Evolutionary conservation across 1,140 invertebrate genomes (phyloP).

Genomic region (Lepidotrigona ventralis): DNA sequence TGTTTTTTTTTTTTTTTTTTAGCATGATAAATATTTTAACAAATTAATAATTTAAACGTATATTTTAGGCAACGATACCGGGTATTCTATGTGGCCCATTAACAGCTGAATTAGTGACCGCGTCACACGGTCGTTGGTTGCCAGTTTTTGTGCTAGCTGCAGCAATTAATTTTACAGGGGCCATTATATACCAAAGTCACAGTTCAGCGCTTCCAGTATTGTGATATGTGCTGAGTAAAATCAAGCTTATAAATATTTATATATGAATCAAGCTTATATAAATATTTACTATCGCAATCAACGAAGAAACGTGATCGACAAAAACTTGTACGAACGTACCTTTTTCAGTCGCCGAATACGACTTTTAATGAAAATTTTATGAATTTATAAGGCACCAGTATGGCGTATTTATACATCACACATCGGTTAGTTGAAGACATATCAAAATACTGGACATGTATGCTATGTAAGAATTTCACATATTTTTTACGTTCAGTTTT

Average conservation of each 20-base stretch:
- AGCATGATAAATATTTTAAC: background rate
- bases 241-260: background rate
- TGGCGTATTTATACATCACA: conserved; percentile 31
- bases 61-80: conserved; percentile 86
- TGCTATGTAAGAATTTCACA: conserved; percentile 19
- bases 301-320: background rate
- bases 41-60: background rate
- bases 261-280: background rate
- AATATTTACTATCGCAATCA: conserved; percentile 21
- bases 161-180: conserved; percentile 88
- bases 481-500: conserved; percentile 15
- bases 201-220: conserved; percentile 86
- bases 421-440: conserved; percentile 50
- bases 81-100: conserved; percentile 90
- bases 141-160: conserved; percentile 89
- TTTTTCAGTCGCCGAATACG: background rate
- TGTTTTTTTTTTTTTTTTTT: too few relatives aligned
- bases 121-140: conserved; percentile 88
- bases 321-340: background rate
- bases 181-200: conserved; percentile 88
- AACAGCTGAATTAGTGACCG: conserved; percentile 87
- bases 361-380: conserved; percentile 11
- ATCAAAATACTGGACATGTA: conserved; percentile 49
- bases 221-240: conserved; percentile 68
- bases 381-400: background rate